Conservation (phyloP, 64 coral and sea anemone species). For the Orbicella faveolata region DNA sequence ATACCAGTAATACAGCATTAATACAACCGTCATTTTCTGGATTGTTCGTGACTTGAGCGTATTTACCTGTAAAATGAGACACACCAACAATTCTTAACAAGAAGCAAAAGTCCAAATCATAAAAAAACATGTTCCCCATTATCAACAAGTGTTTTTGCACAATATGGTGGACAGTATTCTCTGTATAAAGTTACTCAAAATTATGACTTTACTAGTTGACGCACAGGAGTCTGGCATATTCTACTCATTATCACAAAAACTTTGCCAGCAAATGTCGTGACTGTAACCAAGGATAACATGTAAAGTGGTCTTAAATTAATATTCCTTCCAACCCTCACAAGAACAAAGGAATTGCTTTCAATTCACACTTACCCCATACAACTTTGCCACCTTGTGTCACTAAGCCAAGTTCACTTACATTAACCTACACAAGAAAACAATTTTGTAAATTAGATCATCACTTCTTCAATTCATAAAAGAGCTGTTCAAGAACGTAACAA, state of each 20-base stretch:
- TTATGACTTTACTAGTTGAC: no score
- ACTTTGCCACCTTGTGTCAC: constrained; percentile 98
- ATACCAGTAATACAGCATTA: constrained; percentile 97
- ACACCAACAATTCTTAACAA: not conserved
- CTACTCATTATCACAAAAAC: no score
- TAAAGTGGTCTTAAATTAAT: no score
- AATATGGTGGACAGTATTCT: no score
- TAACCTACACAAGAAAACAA: constrained; percentile 53
- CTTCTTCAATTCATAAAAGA: not conserved
- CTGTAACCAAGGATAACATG: no score
- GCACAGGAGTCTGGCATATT: no score
- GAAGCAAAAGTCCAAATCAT: not conserved
- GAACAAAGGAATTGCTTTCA: no score
- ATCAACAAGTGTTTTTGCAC: no score
- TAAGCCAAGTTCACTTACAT: constrained; percentile 95
- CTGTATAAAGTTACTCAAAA: no score
- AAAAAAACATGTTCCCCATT: not conserved
- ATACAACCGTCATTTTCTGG: constrained; percentile 99
- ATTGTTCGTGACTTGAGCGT: constrained; percentile 99
- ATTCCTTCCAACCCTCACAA: no score
- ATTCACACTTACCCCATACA: constrained; percentile 82
- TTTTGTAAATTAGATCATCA: not conserved
- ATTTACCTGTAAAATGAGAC: constrained; percentile 79
- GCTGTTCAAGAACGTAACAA: no score
- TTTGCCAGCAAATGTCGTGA: no score